phyloP scores from a whole-genome alignment of 2,797 vertebrate species.

The Sciurus carolinensis region DNA sequence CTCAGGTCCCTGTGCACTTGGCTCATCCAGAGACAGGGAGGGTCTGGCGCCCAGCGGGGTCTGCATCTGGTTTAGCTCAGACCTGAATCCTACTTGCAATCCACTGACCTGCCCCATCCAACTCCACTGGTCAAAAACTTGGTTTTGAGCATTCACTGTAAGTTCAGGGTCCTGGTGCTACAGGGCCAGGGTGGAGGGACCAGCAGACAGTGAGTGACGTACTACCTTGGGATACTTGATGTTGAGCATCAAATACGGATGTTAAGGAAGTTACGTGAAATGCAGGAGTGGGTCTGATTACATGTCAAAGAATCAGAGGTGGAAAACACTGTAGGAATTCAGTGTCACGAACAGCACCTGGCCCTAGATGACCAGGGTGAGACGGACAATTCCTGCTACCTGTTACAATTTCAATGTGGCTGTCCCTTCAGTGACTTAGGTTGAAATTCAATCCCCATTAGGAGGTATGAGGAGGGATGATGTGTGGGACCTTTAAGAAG shows the following conservation, averaged over 20 bases:
- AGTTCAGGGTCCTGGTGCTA: accelerated
- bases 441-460: not conserved
- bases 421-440: not conserved
- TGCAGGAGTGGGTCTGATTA: too few relatives aligned
- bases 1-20: accelerated
- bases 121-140: not conserved
- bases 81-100: not conserved
- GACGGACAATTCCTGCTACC: accelerated
- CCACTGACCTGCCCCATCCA: not conserved
- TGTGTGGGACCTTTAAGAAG: not conserved
- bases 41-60: not conserved
- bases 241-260: not conserved
- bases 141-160: accelerated
- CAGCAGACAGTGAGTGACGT: accelerated
- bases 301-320: not conserved
- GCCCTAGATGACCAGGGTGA: too few relatives aligned
- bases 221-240: not conserved
- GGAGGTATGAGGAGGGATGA: too few relatives aligned
- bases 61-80: not conserved
- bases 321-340: not conserved
- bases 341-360: not conserved
- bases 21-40: not conserved
- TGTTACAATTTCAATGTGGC: not conserved
- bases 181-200: too few relatives aligned
- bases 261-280: not conserved